Percentiles rank a stretch among this genome's conserved stretches.
These are phyloP conservation scores for Parnassius glacialis DNA, from an alignment of 2,888 invertebrate species.

Conservation along the genomic window DNA sequence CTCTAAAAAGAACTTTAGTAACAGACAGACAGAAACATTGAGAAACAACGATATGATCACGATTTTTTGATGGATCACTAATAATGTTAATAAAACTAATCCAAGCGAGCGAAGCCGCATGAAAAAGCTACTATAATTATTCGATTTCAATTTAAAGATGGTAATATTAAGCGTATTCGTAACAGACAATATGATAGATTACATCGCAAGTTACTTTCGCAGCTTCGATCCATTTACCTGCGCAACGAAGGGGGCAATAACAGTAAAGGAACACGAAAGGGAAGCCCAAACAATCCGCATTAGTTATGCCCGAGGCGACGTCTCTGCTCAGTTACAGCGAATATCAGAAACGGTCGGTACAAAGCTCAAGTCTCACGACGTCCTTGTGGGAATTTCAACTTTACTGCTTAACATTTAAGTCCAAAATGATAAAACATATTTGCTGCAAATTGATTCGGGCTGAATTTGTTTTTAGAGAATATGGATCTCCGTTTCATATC, in stretches of 20 bases:
- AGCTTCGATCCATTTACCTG: conserved; percentile 13
- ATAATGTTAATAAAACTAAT: too few relatives aligned
- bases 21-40: too few relatives aligned
- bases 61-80: too few relatives aligned
- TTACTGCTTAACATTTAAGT: background rate
- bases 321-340: conserved; percentile 6
- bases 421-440: background rate
- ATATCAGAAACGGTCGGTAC: background rate
- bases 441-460: background rate
- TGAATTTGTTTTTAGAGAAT: background rate
- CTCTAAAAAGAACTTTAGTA: too few relatives aligned
- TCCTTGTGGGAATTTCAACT: conserved; percentile 3
- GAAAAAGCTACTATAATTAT: too few relatives aligned
- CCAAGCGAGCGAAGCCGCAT: too few relatives aligned
- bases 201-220: background rate
- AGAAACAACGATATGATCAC: too few relatives aligned
- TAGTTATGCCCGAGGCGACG: conserved; percentile 9
- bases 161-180: background rate
- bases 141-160: too few relatives aligned
- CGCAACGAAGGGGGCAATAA: background rate
- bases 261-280: conserved; percentile 2
- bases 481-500: conserved; percentile 6
- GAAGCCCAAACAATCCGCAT: conserved; percentile 13
- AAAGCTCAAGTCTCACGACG: background rate
- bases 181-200: background rate